A percentile compares a stretch with the other conserved stretches of the same genome.
Evolutionary conservation across 2,888 invertebrate genomes (phyloP).

Genomic region (Caenorhabditis sp.): DNA sequence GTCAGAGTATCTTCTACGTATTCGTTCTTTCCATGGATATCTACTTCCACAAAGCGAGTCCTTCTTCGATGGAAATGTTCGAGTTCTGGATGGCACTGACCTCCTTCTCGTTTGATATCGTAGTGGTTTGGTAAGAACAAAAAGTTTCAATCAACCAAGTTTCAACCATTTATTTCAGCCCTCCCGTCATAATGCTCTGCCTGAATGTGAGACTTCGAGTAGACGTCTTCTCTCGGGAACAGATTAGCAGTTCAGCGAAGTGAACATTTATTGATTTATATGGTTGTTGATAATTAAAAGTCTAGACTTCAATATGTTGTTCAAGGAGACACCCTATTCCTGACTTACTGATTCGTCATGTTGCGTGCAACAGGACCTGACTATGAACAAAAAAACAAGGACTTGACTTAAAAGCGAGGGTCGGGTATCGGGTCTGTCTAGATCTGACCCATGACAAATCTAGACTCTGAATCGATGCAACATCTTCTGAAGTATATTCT

Average conservation of each 20-base stretch:
- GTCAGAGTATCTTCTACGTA: constrained; percentile 40
- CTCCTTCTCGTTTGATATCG: constrained; percentile 39
- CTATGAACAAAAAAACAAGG: neutral
- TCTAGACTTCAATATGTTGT: neutral
- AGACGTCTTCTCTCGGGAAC: constrained; percentile 12
- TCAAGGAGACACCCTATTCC: neutral
- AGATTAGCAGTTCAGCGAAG: neutral
- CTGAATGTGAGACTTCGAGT: constrained; percentile 39
- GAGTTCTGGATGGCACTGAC: constrained; percentile 47
- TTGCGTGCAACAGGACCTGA: constrained; percentile 16
- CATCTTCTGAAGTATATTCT: neutral
- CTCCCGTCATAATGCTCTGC: constrained; percentile 47
- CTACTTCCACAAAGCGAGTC: constrained; percentile 8
- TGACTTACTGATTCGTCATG: constrained; percentile 12
- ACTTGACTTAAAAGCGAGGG: constrained; percentile 1
- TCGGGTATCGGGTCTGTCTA: neutral
- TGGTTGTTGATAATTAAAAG: too few species aligned
- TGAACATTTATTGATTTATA: neutral
- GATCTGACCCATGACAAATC: neutral
- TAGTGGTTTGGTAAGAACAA: constrained; percentile 23
- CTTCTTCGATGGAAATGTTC: constrained; percentile 19
- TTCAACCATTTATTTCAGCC: constrained; percentile 12
- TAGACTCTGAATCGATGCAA: neutral
- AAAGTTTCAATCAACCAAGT: neutral
- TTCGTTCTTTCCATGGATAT: constrained; percentile 33